Percentiles rank a stretch among this genome's conserved stretches.
phyloP scores from a whole-genome alignment of 2,113 vertebrate species.

The Trochalopteron elliotii region DNA sequence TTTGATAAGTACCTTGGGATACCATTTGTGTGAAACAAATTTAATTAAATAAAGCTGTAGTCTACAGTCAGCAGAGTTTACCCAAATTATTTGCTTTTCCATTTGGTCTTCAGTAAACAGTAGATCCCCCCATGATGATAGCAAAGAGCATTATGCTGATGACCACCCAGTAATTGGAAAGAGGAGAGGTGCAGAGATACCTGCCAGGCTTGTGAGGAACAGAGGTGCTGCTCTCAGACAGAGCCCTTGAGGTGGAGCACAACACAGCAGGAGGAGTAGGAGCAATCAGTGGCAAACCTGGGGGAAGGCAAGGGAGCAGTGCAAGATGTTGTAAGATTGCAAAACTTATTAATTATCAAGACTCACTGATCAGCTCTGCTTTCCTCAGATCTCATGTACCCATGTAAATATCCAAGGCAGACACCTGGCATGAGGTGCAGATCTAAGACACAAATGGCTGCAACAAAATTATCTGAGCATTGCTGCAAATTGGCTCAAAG shows the following conservation, averaged over 20 bases:
- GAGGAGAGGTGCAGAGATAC: neutral
- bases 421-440: neutral
- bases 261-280: neutral
- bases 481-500: neutral
- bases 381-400: neutral
- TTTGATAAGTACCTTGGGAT: conserved; percentile 40
- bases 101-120: neutral
- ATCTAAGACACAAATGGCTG: neutral
- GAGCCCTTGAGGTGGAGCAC: neutral
- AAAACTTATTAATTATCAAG: neutral
- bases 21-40: neutral
- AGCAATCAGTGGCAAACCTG: neutral
- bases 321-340: neutral
- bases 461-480: neutral
- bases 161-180: neutral
- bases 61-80: neutral
- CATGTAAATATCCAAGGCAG: neutral
- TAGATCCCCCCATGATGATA: neutral
- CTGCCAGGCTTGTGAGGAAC: neutral
- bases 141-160: neutral
- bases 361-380: neutral
- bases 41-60: conserved; percentile 30
- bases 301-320: neutral
- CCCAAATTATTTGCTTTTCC: neutral
- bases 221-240: neutral